Base-by-base conservation (phyloP, 1,140 invertebrate species). In the Propsilocerus akamusi region DNA sequence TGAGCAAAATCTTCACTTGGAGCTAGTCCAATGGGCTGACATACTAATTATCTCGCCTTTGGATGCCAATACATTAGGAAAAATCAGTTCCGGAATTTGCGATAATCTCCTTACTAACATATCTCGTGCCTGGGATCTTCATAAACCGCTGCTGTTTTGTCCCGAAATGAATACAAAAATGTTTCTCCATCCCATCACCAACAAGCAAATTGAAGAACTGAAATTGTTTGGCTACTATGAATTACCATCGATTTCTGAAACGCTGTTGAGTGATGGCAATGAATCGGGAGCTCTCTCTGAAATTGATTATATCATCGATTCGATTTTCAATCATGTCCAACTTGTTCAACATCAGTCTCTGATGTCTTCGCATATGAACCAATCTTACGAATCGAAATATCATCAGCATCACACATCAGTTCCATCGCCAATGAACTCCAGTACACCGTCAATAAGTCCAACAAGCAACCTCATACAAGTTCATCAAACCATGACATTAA, bases 81-180 rank as follows among this genome's bases (percentile, higher is more conserved):
- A 99, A 76, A 80, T 98, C 47, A 71, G 72, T 20, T 73, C 22
- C 74, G 95, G 95, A 20, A 72, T 97, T 26, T 97, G 95, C 73
- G 96, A 99, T 67, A 99, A 99, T 71, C 73, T 99, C 28, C 62
- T 99, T 28, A 94, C 93, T 7, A 97, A 92, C 59, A 78, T 89
- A 10, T 79, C 86, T 1, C 68, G 96, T 55, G 97, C 96, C 3
- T 99, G 97, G 96, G 85, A 97, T 58, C 56, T 83, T 10, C 62
- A 64, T 4, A 92, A 92, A 59, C 91, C 92, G 0, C 63, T 97
- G 2, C 57, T 97, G 6, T 96, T 97, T 68, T 96, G 93, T 59
- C 95, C 96, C 0, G 94, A 96, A 2, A 99, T 99, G 97, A 99
- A 99, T 61, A 97, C 92, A 0, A 77, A 78, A 55, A 95, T 95